These are phyloP conservation scores for human (Homo sapiens) DNA, from an alignment of 2,113 vertebrate genomes.

Conservation along the genomic window DNA sequence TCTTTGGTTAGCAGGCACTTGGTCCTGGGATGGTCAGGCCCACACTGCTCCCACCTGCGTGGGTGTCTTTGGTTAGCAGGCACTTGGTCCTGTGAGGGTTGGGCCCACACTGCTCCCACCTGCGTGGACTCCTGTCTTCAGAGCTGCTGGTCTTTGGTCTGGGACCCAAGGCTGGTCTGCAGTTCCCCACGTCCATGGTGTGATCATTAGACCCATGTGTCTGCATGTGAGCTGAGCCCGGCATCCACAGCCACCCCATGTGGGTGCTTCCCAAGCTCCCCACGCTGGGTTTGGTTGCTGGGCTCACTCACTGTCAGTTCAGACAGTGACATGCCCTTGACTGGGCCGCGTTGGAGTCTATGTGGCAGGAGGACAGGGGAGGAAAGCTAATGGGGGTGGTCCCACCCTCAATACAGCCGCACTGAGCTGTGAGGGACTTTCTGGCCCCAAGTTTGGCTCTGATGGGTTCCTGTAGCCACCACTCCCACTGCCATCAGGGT, in stretches of 20 bases:
- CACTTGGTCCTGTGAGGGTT: background rate
- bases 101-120: background rate
- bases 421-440: too few species aligned
- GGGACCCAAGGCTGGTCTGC: accelerated
- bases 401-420: too few species aligned
- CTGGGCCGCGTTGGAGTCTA: accelerated
- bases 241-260: accelerated
- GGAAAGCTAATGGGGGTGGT: accelerated
- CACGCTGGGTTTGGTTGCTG: background rate
- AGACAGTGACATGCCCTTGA: accelerated
- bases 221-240: background rate
- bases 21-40: background rate
- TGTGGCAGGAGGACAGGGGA: accelerated
- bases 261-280: too few species aligned
- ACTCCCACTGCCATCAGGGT: background rate
- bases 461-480: background rate
- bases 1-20: too few species aligned
- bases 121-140: too few species aligned
- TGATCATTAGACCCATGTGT: accelerated
- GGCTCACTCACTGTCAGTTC: background rate
- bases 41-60: background rate
- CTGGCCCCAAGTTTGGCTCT: too few species aligned
- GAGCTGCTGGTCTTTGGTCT: background rate
- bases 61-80: too few species aligned
- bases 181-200: too few species aligned